These are phyloP conservation scores for Morelia viridis DNA, from an alignment of 2,797 vertebrate genomes.

Conservation along the genomic window DNA sequence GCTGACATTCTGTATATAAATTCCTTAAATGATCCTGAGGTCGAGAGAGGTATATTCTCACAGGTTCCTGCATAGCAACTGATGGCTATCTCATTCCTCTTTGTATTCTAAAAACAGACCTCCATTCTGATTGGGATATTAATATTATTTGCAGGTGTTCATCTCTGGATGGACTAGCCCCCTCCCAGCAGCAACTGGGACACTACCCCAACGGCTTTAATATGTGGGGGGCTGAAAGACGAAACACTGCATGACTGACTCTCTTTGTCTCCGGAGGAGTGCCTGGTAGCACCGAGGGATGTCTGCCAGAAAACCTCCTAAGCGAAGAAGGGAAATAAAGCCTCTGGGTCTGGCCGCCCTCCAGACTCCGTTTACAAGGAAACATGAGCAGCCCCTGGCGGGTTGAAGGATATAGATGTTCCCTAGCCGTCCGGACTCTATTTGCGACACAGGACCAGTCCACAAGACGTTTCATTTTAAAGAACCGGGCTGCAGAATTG, in stretches of 20 bases:
- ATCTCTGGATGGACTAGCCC: too few relatives aligned
- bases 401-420: background rate
- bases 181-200: too few relatives aligned
- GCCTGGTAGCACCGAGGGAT: background rate
- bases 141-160: background rate
- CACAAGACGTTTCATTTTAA: background rate
- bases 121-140: background rate
- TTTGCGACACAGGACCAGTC: background rate
- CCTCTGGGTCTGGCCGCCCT: background rate
- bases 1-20: background rate
- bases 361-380: background rate
- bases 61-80: too few relatives aligned
- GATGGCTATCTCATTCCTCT: too few relatives aligned
- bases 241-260: background rate
- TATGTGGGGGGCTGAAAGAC: background rate
- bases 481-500: background rate
- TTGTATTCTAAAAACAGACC: background rate
- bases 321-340: background rate
- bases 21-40: background rate
- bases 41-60: background rate
- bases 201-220: background rate
- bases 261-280: background rate
- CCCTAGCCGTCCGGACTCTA: too few relatives aligned
- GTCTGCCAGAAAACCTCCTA: too few relatives aligned
- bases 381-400: background rate